Conservation (phyloP, 37 sponge, comb jelly and placozoan genomes). For the Halichondria panicea region DNA sequence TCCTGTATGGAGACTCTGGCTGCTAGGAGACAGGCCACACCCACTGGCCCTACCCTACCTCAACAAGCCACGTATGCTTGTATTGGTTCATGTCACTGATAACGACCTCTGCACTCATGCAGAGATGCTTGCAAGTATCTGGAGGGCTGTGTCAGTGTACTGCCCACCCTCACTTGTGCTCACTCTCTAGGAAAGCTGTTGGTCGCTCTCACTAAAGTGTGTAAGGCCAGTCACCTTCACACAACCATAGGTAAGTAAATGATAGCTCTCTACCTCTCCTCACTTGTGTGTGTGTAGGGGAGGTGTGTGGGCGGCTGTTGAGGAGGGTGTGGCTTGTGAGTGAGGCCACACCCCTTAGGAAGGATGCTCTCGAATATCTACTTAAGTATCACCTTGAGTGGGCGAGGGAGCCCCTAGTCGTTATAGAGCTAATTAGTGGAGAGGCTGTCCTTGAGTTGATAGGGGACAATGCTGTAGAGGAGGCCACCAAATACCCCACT, state of each 20-base stretch:
- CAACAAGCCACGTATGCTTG: not conserved
- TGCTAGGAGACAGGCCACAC: not conserved
- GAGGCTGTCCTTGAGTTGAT: constrained; percentile 43
- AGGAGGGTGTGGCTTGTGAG: constrained; percentile 41
- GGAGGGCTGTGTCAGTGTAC: constrained; percentile 17
- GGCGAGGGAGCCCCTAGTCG: constrained; percentile 51
- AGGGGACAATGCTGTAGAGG: constrained; percentile 34
- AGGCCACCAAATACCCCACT: constrained; percentile 37
- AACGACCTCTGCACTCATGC: not conserved
- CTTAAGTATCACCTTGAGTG: constrained; percentile 66
- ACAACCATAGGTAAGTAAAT: constrained; percentile 25
- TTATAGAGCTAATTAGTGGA: constrained; percentile 38
- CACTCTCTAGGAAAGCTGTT: constrained; percentile 46
- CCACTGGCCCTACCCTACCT: not conserved
- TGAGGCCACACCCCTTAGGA: constrained; percentile 52
- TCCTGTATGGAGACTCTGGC: too few relatives aligned
- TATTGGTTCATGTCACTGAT: not conserved
- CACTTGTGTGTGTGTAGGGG: constrained; percentile 14
- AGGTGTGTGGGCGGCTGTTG: constrained; percentile 33
- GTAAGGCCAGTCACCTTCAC: constrained; percentile 17
- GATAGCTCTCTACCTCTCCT: not conserved
- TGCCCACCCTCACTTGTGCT: constrained; percentile 53
- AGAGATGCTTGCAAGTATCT: constrained; percentile 40
- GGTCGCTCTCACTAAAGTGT: constrained; percentile 52
- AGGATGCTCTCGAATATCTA: constrained; percentile 51